Base-by-base conservation (phyloP, 2,113 vertebrate genomes). In the Mustela nigripes region DNA sequence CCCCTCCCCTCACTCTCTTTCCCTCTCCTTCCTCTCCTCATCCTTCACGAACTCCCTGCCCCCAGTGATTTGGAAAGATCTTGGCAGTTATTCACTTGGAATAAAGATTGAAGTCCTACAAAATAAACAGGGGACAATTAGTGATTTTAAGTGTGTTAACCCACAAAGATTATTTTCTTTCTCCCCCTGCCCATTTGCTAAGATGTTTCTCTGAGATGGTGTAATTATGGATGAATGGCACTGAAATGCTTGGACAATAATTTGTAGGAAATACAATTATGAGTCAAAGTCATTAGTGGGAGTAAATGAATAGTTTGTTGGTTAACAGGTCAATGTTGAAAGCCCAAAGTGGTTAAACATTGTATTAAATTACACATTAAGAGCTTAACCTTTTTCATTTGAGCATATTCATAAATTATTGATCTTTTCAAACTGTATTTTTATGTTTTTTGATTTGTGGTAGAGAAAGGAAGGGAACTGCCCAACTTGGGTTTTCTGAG, bases 251-350 rank as follows among this genome's bases (percentile, higher is more conserved):
- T 97, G 97, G 89, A 93, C 91, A 98, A 96, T 97, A 97, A 98
- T 97, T 98, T 96, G 94, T 97, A 98, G 97, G 96, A 98, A 98
- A 96, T 97, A 96, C 39, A 97, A 93, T 98, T 97, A 97, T 94
- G 97, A 97, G 89, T 76, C 89, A 81, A 96, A 97, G 91, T 96
- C 89, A 93, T 97, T 97, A 97, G 96, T 91, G 93, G 94, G 87
- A 96, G 94, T 96, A 97, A 96, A 97, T 98, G 95, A 97, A 80
- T 84, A 97, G 85, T 93, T 97, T 92, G 88, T 93, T 97, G 93
- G 94, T 85, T 97, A 96, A 86, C 91, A 96, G 96, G 96, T 94
- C 91, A 93, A 91, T 8, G 45, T 87, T 91, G 91, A 97, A 94
- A 96, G 81, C 88, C 67, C 73, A 80, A 10, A 97, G 89, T 97